Base-by-base conservation (phyloP, 2,888 invertebrate genomes). In the Spilarctia lutea region DNA sequence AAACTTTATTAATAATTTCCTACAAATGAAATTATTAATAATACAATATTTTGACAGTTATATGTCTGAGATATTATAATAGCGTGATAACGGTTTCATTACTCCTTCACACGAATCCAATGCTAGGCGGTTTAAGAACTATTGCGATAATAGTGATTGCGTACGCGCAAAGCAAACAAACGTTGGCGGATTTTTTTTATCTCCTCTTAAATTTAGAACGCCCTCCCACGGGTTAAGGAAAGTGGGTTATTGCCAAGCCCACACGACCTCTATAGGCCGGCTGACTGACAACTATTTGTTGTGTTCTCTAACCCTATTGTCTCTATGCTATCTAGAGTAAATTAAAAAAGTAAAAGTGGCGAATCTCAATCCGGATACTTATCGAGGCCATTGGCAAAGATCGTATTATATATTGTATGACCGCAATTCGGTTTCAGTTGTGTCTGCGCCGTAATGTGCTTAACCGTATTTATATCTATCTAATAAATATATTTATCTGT, bases 171-270 rank as follows among this genome's bases (percentile, higher is more conserved):
- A 80, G 81, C 88, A 88, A 91, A 90, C 89, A 89, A 90, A 87
- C 85, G 89, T 86, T 89, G 84, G 89, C 87, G 88, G 87, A 86
- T 90, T 92, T 91, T 91, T 73, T 91, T 91, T 83, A 82, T 85
- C 86, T 89, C 87, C 90, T 90, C 81, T 89, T 91, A 92, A 91
- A 92, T 93, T 94, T 93, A 92, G 93, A 93, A 90, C 91, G 92
- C 89, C 95, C 94, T 93, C 95, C 95, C 94, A 94, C 95, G 88
- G 91, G 91, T 88, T 85, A 78, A 83, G 74, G 85, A 88, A 94
- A 92, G 94, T 95, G 90, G 95, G 95, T 95, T 94, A 95, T 94
- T 94, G 95, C 92, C 94, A 94, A 92, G 86, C 94, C 94, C 92
- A 94, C 94, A 90, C 92, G 89, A 92, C 93, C 92, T 91, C 92